A percentile compares a stretch with the other conserved stretches of the same genome.
Conservation (phyloP, 2,888 invertebrate species). For the Callyntrura guangdongensis region DNA sequence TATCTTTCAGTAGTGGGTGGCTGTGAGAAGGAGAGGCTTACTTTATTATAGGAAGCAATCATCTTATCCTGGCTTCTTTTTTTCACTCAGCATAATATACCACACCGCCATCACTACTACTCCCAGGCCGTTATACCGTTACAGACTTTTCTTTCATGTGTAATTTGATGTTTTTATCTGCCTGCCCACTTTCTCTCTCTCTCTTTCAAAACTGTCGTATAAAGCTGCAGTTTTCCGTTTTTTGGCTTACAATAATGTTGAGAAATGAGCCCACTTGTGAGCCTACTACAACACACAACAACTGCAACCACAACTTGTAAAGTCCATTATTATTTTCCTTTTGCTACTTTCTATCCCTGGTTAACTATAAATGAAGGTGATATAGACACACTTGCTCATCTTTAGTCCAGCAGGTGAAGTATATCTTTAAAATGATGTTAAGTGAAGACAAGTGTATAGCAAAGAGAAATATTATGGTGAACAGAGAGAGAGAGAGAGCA, state of each 20-base stretch:
- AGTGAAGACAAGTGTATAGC: constrained; percentile 45
- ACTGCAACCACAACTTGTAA: neutral
- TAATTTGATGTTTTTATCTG: constrained; percentile 77
- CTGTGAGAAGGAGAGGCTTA: constrained; percentile 36
- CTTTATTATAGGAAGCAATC: constrained; percentile 76
- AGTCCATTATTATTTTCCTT: neutral
- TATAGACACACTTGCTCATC: neutral
- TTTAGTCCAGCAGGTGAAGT: constrained; percentile 60
- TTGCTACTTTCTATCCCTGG: neutral
- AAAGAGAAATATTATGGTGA: no score
- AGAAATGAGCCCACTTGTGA: constrained; percentile 63
- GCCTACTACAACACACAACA: neutral
- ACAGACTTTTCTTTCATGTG: constrained; percentile 58
- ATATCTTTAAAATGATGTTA: constrained; percentile 21
- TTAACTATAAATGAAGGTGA: neutral
- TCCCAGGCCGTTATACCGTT: neutral
- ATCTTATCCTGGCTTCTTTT: constrained; percentile 64
- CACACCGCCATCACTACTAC: constrained; percentile 2
- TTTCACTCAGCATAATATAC: constrained; percentile 69
- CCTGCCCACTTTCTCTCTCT: constrained; percentile 30
- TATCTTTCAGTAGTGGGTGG: neutral
- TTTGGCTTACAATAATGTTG: constrained; percentile 75
- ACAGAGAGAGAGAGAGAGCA: constrained; percentile 32
- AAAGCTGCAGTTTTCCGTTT: constrained; percentile 60
- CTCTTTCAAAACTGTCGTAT: constrained; percentile 66